Evolutionary conservation across 2,113 vertebrate species (phyloP).

Genomic region (Chroicocephalus ridibundus): DNA sequence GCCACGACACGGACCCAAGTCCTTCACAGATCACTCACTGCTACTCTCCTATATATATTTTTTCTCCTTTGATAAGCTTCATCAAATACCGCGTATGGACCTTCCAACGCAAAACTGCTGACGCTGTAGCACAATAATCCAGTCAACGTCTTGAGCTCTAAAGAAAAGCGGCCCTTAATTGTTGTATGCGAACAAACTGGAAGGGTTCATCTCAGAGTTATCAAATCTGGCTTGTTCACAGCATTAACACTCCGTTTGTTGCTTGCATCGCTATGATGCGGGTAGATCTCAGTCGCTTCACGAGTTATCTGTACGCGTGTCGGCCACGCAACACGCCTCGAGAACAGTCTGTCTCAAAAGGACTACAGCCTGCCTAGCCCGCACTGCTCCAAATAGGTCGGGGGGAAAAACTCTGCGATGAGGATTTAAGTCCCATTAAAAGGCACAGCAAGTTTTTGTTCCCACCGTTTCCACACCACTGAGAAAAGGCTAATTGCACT

Average conservation of each 20-base stretch:
- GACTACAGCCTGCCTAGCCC: too few relatives aligned
- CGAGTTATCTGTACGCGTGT: too few relatives aligned
- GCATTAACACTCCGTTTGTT: not conserved
- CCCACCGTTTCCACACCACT: not conserved
- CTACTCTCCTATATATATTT: not conserved
- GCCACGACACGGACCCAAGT: not conserved
- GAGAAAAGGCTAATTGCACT: not conserved
- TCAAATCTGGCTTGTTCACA: not conserved
- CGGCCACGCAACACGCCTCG: not conserved
- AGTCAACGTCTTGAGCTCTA: not conserved
- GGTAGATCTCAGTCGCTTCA: not conserved
- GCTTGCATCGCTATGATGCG: not conserved
- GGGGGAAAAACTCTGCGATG: not conserved
- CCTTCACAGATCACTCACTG: not conserved
- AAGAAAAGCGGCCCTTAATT: not conserved
- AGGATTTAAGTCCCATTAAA: not conserved
- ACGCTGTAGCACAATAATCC: constrained; percentile 4
- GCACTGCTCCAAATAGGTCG: not conserved
- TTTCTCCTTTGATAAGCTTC: not conserved
- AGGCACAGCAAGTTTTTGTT: not conserved
- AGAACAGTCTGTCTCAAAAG: not conserved
- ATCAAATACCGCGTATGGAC: not conserved
- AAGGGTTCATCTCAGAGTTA: not conserved
- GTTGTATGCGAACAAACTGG: accelerated
- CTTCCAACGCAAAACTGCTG: not conserved